Evolutionary conservation across 2,797 vertebrate species (phyloP).

Genomic region (Salmo trutta): DNA sequence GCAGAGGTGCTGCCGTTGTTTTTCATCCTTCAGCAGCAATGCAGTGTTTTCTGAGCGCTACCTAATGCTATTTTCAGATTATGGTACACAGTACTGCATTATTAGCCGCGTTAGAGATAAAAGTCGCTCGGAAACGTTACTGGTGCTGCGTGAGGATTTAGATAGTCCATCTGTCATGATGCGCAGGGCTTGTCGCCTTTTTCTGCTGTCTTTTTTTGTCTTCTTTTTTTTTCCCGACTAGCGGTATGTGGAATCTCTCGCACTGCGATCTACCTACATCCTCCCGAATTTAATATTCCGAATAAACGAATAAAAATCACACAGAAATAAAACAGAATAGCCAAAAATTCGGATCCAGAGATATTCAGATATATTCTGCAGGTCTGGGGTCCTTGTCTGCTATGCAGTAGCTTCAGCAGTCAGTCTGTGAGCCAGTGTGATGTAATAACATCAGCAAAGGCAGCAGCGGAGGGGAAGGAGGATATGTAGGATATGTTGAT

Average conservation of each 20-base stretch:
- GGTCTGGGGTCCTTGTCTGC: not conserved
- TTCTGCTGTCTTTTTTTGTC: not conserved
- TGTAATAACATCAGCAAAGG: not conserved
- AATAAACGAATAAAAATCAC: not conserved
- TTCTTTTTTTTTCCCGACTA: not conserved
- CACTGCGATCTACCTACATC: slow-evolving; percentile 15
- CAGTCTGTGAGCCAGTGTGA: not conserved
- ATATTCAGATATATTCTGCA: not conserved
- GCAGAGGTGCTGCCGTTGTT: not conserved
- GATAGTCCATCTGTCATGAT: slow-evolving; percentile 63
- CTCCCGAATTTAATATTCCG: not conserved
- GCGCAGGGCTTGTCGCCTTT: slow-evolving; percentile 26
- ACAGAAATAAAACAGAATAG: not conserved
- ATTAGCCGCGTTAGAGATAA: slow-evolving; percentile 41
- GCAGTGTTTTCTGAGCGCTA: slow-evolving; percentile 10
- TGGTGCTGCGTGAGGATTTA: slow-evolving; percentile 58
- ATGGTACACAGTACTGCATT: slow-evolving; percentile 21
- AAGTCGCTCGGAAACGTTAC: slow-evolving; percentile 40
- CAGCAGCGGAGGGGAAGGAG: not conserved
- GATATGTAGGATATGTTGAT: slow-evolving; percentile 21
- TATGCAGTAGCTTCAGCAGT: not conserved
- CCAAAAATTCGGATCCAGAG: not conserved
- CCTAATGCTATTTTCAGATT: slow-evolving; percentile 45
- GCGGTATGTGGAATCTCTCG: slow-evolving; percentile 15
- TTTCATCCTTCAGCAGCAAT: slow-evolving; percentile 18